Evolutionary conservation across 1,140 invertebrate genomes (phyloP), one percentile per base, ranked within the genome.

Genomic region (Drosophila tsacasi): DNA sequence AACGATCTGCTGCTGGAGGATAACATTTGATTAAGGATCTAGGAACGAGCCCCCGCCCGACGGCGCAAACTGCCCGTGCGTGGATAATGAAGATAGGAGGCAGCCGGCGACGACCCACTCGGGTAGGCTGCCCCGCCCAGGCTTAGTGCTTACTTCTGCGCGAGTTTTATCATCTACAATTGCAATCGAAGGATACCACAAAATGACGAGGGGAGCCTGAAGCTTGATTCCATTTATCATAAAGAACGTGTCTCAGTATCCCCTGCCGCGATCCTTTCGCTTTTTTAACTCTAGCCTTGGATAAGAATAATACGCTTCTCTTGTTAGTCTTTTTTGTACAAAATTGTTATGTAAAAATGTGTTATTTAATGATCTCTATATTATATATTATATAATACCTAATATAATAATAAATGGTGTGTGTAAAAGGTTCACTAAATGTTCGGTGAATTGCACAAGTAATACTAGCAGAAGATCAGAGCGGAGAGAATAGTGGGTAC

Each of bases 1-100:
- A 95, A 95, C 81, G 96, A 97, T 87, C 94, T 96, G 65, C 94
- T 96, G 64, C 94, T 95, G 23, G 96, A 96, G 91, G 96, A 96
- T 84, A 94, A 93, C 74, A 94, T 95, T 93, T 94, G 94, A 95
- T 92, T 92, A 79, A 92, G 91, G 76, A 89, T 68, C 73, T 92
- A 92, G 91, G 91, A 92, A 57, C 83, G 91, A 68, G 91, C 74
- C 59, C 63, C 79, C 40, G 79, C 91, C 39, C 81, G 86, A 44
- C 76, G 91, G 32, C 91, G 91, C 42, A 89, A 89, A 71, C 55
- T 92, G 71, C 86, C 90, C 46, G 81, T 86, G 68, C 83, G 91
- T 76, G 91, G 91, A 92, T 92, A 92, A 91, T 91, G 86, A 68
- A 67, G 66, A 59, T 42, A 65, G 74, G 60, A 49, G 67, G 77